These are phyloP conservation scores for Drosophila phalerata DNA, from an alignment of 2,888 invertebrate genomes.

Conservation along the genomic window DNA sequence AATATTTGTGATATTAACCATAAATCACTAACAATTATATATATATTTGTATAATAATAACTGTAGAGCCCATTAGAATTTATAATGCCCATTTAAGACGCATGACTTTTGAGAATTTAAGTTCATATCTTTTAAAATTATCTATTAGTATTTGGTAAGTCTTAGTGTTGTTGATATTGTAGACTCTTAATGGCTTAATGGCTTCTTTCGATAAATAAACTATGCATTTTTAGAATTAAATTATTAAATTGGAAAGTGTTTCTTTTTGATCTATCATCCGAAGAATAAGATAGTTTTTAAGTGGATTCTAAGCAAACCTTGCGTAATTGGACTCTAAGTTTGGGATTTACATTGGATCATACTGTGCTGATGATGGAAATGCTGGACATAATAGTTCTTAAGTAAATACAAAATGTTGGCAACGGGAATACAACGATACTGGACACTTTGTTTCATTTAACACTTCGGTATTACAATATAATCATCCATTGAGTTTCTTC, in stretches of 20 bases:
- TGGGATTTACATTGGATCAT: not conserved
- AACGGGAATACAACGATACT: slow-evolving; percentile 3
- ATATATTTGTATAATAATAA: slow-evolving; percentile 1
- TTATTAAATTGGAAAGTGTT: slow-evolving; percentile 36
- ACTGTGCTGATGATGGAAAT: not conserved
- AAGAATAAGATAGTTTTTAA: slow-evolving; percentile 35
- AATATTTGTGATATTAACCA: slow-evolving; percentile 73
- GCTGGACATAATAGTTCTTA: not conserved
- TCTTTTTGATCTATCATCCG: slow-evolving; percentile 42
- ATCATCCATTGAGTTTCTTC: slow-evolving; percentile 31
- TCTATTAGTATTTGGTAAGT: slow-evolving; percentile 57
- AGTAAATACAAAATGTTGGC: not conserved
- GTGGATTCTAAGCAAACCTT: slow-evolving; percentile 1
- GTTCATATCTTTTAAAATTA: slow-evolving; percentile 39
- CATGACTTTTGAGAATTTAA: slow-evolving; percentile 43
- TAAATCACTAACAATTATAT: slow-evolving; percentile 66
- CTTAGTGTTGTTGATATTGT: slow-evolving; percentile 30
- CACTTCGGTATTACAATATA: slow-evolving; percentile 12
- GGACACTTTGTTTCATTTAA: slow-evolving; percentile 4
- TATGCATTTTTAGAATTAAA: slow-evolving; percentile 42
- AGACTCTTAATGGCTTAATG: slow-evolving; percentile 21
- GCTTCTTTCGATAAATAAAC: slow-evolving; percentile 64
- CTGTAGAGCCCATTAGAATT: slow-evolving; percentile 36
- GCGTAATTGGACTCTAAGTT: not conserved
- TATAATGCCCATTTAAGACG: slow-evolving; percentile 36